Evolutionary conservation across 1,140 invertebrate species (phyloP).

Genomic region (Drosophila kohkoa): DNA sequence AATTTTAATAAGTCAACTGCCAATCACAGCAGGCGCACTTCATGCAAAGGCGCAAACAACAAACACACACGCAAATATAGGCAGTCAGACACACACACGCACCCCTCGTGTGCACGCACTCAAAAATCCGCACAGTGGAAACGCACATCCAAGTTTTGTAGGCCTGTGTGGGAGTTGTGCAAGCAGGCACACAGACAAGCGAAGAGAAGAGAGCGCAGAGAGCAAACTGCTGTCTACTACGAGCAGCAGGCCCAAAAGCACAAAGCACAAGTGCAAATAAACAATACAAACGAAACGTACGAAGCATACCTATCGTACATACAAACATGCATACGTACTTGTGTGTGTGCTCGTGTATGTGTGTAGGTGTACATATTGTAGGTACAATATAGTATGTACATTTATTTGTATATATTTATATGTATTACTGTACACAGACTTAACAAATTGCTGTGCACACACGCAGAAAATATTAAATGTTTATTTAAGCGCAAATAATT

Average conservation of each 20-base stretch:
- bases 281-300: conserved; percentile 50
- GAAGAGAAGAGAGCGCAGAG: conserved; percentile 28
- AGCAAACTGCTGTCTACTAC: conserved; percentile 14
- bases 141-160: conserved; percentile 16
- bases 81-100: no score
- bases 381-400: conserved; percentile 10
- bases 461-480: conserved; percentile 65
- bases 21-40: conserved; percentile 53
- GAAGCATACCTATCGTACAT: conserved; percentile 20
- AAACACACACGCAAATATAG: neutral
- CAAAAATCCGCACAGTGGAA: conserved; percentile 5
- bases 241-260: conserved; percentile 40
- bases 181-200: conserved; percentile 25
- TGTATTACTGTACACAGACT: conserved; percentile 25
- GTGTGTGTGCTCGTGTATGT: neutral
- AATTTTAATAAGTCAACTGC: conserved; percentile 49
- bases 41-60: neutral
- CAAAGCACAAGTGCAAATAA: conserved; percentile 62
- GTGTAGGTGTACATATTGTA: conserved; percentile 24
- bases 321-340: neutral
- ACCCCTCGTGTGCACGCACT: conserved; percentile 1
- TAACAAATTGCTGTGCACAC: conserved; percentile 61
- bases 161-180: conserved; percentile 62
- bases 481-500: conserved; percentile 77
- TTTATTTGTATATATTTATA: conserved; percentile 12